phyloP scores from a whole-genome alignment of 92 coral and sea anemone genomes.

The Siderastrea siderea region DNA sequence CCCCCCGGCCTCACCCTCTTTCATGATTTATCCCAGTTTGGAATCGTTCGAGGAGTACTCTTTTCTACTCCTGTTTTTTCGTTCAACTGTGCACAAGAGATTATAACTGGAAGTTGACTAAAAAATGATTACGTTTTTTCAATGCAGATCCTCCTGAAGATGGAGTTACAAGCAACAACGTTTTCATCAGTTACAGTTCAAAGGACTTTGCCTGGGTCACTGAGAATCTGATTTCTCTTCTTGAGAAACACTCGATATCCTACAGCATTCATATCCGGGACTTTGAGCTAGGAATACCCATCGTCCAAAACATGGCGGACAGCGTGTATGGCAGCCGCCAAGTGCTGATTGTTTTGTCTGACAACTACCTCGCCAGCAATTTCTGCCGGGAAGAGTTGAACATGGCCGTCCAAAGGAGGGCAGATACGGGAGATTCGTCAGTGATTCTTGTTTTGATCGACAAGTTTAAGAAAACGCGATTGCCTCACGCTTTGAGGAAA shows the following conservation, averaged over 20 bases:
- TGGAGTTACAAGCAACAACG: neutral
- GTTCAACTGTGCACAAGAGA: too few relatives aligned
- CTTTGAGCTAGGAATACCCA: slow-evolving; percentile 66
- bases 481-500: slow-evolving; percentile 47
- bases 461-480: slow-evolving; percentile 36
- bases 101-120: too few relatives aligned
- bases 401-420: slow-evolving; percentile 58
- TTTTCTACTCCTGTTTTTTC: too few relatives aligned
- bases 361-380: slow-evolving; percentile 59
- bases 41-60: too few relatives aligned
- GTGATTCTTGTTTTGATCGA: slow-evolving; percentile 49
- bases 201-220: slow-evolving; percentile 57
- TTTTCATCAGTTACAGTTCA: slow-evolving; percentile 63
- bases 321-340: slow-evolving; percentile 59
- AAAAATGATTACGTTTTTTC: neutral
- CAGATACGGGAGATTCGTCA: slow-evolving; percentile 33
- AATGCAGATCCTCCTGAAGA: neutral
- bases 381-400: slow-evolving; percentile 63
- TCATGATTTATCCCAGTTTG: too few relatives aligned
- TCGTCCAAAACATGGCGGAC: slow-evolving; percentile 66
- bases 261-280: slow-evolving; percentile 73
- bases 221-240: slow-evolving; percentile 44
- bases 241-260: slow-evolving; percentile 38
- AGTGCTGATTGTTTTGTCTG: slow-evolving; percentile 57
- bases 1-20: too few relatives aligned